Evolutionary conservation across 1,140 invertebrate genomes (phyloP), one percentile per base, ranked within the genome.

Genomic region (Rhopalosiphum maidis): DNA sequence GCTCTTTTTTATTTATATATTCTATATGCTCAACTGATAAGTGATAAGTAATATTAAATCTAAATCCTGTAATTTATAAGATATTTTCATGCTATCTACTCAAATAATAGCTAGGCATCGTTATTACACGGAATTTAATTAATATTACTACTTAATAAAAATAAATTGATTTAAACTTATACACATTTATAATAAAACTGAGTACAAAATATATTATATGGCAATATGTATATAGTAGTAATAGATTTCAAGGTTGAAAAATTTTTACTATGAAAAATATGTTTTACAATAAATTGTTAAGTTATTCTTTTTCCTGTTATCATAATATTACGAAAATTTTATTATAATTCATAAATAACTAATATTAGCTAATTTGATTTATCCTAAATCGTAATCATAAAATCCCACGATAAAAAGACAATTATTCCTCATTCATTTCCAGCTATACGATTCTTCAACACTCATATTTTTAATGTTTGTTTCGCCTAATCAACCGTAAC

Each of bases 331-430:
- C 18, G 15, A 77, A 77, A 77, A 68, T n/a, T 68, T n/a, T 68
- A n/a, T 68, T n/a, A 68, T 18, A 48, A n/a, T 48, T 30, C 43
- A 48, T 87, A 18, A 77, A 88, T 43, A 43, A 21, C 21, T n/a
- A 86, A 86, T 88, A n/a, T 77, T 77, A 35, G 46, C 18, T n/a
- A 48, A 86, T 46, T 46, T 86, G 18, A 35, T 48, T 88, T 35
- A 51, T 46, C 46, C n/a, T 35, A n/a, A 88, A 88, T 88, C 30
- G 21, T 88, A 88, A 88, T 22, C 86, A n/a, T 48, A 88, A 51
- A 88, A 88, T 48, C 51, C 22, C 35, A 89, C 35, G 51, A 54
- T 37, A 7, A 9, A 54, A 55, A 54, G 55, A 41, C 54, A 35
- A 54, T 89, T 54, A 15, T 21, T 54, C 22, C 21, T 54, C 22